Evolutionary conservation across 2,113 vertebrate genomes (phyloP).

Genomic region (Taurulus bubalis): DNA sequence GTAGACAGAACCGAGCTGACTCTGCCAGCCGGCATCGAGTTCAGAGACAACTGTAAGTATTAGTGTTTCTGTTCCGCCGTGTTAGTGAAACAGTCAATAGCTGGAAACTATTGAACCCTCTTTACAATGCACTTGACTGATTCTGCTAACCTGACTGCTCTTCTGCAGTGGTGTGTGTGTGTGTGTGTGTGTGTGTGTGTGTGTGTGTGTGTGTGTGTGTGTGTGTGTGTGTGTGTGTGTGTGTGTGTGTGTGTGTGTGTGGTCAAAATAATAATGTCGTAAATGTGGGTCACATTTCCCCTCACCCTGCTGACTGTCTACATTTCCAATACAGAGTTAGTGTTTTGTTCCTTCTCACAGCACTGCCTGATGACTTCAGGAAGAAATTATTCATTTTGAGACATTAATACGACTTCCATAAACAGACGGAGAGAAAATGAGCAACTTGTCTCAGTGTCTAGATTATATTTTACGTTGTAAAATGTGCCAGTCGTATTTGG

Average conservation of each 20-base stretch:
- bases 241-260: background rate
- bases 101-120: constrained; percentile 74
- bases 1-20: constrained; percentile 86
- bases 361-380: background rate
- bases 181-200: background rate
- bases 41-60: constrained; percentile 97
- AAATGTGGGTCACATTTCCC: background rate
- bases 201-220: background rate
- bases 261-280: too few species aligned
- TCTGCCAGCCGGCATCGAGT: constrained; percentile 95
- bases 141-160: background rate
- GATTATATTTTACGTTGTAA: background rate
- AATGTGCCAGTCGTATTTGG: background rate
- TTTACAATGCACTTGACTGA: background rate
- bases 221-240: too few species aligned
- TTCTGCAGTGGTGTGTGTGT: background rate
- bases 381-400: background rate
- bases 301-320: background rate
- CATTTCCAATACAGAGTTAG: background rate
- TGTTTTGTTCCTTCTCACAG: background rate
- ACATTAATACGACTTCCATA: background rate
- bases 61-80: background rate
- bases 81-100: constrained; percentile 48
- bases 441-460: background rate
- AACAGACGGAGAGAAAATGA: background rate